Evolutionary conservation across 2,797 vertebrate species (phyloP).

Genomic region (Mormyrops boulengeri): DNA sequence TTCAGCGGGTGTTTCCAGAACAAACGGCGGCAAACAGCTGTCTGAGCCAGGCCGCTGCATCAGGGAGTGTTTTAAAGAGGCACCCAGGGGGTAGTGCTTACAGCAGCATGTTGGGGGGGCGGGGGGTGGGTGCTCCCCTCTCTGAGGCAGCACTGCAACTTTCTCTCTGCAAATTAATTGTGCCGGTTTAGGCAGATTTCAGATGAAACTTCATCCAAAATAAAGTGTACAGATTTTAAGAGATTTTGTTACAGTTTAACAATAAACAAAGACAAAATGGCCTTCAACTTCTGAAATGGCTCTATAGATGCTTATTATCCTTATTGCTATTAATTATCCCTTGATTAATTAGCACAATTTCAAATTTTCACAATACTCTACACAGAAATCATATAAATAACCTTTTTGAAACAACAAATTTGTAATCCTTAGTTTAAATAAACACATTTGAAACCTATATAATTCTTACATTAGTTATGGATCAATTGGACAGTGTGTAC

Average conservation of each 20-base stretch:
- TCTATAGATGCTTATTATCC: neutral
- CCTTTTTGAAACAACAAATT: neutral
- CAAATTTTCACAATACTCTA: neutral
- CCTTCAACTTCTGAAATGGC: neutral
- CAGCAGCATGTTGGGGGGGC: neutral
- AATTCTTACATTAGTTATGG: neutral
- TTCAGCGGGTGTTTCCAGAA: conserved; percentile 23
- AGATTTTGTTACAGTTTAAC: neutral
- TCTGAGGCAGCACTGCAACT: neutral
- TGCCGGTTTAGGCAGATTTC: neutral
- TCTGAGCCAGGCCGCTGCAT: conserved; percentile 4
- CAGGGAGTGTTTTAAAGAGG: neutral
- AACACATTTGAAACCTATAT: neutral
- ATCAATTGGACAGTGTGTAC: neutral
- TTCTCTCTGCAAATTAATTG: neutral
- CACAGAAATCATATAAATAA: neutral
- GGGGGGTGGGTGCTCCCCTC: too few species aligned
- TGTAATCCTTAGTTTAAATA: neutral
- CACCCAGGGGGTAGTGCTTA: conserved; percentile 8
- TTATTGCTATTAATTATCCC: neutral
- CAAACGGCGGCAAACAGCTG: conserved; percentile 28
- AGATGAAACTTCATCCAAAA: neutral
- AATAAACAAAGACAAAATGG: neutral
- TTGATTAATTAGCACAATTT: neutral
- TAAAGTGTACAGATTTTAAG: neutral